These are phyloP conservation scores for Drosophila nigricruria DNA, from an alignment of 2,888 invertebrate species.

Conservation along the genomic window DNA sequence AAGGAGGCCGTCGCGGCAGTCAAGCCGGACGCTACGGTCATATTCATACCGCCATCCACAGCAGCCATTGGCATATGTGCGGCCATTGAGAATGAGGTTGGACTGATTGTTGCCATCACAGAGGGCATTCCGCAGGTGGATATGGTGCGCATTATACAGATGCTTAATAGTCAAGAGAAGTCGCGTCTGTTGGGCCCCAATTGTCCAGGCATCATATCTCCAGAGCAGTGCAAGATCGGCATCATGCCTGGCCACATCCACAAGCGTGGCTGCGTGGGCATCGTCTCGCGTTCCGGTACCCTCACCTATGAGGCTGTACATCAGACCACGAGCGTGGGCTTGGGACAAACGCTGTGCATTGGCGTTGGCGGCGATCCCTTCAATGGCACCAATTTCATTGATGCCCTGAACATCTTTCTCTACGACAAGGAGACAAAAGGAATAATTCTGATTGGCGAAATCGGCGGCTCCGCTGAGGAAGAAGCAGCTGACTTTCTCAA, in stretches of 20 bases:
- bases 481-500: constrained; percentile 95
- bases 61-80: constrained; percentile 96
- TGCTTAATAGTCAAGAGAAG: constrained; percentile 93
- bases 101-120: constrained; percentile 98
- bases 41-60: constrained; percentile 97
- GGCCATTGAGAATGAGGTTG: constrained; percentile 97
- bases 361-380: constrained; percentile 99
- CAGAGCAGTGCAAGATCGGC: constrained; percentile 98
- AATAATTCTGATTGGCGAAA: constrained; percentile 99
- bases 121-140: constrained; percentile 99
- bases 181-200: constrained; percentile 98
- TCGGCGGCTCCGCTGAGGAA: constrained; percentile 99
- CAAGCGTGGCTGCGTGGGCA: constrained; percentile 94
- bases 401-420: constrained; percentile 98
- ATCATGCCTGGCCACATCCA: constrained; percentile 99
- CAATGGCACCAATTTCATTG: constrained; percentile 99
- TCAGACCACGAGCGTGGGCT: constrained; percentile 95
- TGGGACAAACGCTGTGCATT: constrained; percentile 98
- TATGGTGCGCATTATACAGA: constrained; percentile 98
- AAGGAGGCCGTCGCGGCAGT: constrained; percentile 93
- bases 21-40: constrained; percentile 94
- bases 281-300: constrained; percentile 98
- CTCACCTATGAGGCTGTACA: constrained; percentile 99
- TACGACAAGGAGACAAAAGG: constrained; percentile 96
- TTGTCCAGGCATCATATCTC: constrained; percentile 99